Conservation (phyloP, 2,888 invertebrate species). For the Ecliptopera silaceata region DNA sequence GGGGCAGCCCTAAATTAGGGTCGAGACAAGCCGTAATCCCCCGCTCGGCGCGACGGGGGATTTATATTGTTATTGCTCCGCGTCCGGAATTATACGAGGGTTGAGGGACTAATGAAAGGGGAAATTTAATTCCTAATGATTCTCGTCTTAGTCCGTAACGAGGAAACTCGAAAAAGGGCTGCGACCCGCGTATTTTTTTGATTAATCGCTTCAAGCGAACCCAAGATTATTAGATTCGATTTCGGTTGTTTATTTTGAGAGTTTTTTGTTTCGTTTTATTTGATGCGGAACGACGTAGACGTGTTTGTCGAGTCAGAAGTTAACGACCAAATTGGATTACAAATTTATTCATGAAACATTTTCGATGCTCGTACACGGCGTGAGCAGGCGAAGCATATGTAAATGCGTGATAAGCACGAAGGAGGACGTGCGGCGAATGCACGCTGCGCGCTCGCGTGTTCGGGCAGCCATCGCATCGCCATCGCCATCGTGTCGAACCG, state of each 20-base stretch:
- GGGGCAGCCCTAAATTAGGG: conserved; percentile 84
- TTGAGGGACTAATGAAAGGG: conserved; percentile 84
- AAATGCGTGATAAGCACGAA: conserved; percentile 78
- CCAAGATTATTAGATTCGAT: conserved; percentile 69
- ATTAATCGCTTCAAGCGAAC: conserved; percentile 71
- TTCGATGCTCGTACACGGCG: conserved; percentile 76
- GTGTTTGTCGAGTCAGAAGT: conserved; percentile 67
- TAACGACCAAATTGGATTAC: conserved; percentile 77
- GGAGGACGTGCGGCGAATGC: conserved; percentile 59
- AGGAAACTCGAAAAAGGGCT: conserved; percentile 82
- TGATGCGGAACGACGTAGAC: conserved; percentile 51
- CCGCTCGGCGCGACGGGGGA: conserved; percentile 83
- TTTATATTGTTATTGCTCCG: conserved; percentile 83
- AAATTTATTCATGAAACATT: conserved; percentile 82
- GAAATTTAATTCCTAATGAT: conserved; percentile 84
- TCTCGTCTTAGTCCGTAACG: conserved; percentile 83
- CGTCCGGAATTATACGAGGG: conserved; percentile 84
- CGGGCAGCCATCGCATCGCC: conserved; percentile 11
- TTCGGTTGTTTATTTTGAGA: conserved; percentile 55
- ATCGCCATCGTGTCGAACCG: conserved; percentile 18
- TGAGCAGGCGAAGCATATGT: conserved; percentile 75
- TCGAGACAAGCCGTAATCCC: conserved; percentile 83
- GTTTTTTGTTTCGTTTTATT: conserved; percentile 62
- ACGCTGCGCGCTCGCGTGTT: conserved; percentile 43
- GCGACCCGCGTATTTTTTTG: conserved; percentile 75